phyloP scores from a whole-genome alignment of 2,888 invertebrate genomes.

The Argynnis bischoffii region DNA sequence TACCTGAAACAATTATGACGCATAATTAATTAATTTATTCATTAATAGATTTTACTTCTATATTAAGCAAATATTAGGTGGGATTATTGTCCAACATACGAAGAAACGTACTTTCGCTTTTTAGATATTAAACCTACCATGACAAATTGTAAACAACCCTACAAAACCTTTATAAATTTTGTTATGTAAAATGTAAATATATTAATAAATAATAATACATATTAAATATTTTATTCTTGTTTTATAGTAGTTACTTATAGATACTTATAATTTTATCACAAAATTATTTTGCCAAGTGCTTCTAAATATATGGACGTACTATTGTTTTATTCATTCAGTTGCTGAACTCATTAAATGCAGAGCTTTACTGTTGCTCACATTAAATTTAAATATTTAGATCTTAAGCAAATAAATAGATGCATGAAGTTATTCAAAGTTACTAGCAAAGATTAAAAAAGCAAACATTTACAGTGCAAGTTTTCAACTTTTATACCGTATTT shows the following conservation, averaged over 20 bases:
- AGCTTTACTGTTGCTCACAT: constrained; percentile 29
- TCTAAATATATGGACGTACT: constrained; percentile 7
- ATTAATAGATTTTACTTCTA: neutral
- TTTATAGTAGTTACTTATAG: too few species aligned
- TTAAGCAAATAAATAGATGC: constrained; percentile 23
- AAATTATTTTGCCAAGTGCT: neutral
- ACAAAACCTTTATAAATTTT: too few species aligned
- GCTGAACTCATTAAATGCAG: constrained; percentile 25
- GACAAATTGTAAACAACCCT: too few species aligned
- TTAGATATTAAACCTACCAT: too few species aligned
- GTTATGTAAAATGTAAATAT: too few species aligned
- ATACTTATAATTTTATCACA: too few species aligned
- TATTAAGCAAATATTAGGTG: too few species aligned
- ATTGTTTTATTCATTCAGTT: constrained; percentile 21
- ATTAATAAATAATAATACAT: too few species aligned
- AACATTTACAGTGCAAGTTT: constrained; percentile 7
- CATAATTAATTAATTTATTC: neutral
- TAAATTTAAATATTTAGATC: constrained; percentile 32
- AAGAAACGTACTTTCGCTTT: too few species aligned
- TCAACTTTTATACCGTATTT: constrained; percentile 10
- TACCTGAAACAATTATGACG: constrained; percentile 4
- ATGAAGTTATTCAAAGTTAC: constrained; percentile 19
- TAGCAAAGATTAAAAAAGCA: constrained; percentile 4
- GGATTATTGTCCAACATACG: too few species aligned
- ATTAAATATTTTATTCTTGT: too few species aligned